These are phyloP conservation scores for Anthopleura xanthogrammica DNA, from an alignment of 92 coral and sea anemone genomes.

Conservation along the genomic window DNA sequence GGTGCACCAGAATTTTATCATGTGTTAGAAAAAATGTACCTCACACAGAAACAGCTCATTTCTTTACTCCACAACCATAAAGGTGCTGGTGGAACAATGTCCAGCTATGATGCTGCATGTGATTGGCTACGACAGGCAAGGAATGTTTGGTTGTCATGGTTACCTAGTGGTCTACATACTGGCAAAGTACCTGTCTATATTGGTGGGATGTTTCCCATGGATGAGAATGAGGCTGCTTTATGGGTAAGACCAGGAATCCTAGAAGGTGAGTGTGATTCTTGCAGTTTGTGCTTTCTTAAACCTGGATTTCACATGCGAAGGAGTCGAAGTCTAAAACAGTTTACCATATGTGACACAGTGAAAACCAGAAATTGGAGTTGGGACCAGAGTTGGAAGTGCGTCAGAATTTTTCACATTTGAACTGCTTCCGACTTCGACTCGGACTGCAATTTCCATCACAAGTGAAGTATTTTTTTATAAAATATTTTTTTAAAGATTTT, in stretches of 20 bases:
- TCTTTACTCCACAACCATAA: constrained; percentile 45
- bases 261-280: constrained; percentile 39
- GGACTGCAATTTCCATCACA: too few species aligned
- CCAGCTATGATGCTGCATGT: constrained; percentile 69
- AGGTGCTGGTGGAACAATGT: constrained; percentile 44
- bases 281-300: too few species aligned
- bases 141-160: constrained; percentile 73
- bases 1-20: constrained; percentile 67
- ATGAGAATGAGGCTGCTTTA: constrained; percentile 56
- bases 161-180: constrained; percentile 42
- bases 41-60: constrained; percentile 48
- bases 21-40: constrained; percentile 58
- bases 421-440: too few species aligned
- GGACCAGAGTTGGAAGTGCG: too few species aligned
- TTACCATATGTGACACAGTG: too few species aligned
- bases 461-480: too few species aligned
- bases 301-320: too few species aligned
- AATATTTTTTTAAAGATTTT: too few species aligned
- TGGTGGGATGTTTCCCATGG: constrained; percentile 90
- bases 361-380: too few species aligned
- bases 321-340: too few species aligned
- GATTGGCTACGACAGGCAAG: constrained; percentile 63
- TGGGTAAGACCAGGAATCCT: constrained; percentile 87
- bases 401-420: too few species aligned
- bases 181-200: constrained; percentile 71